Evolutionary conservation across 1,140 invertebrate genomes (phyloP), one percentile per base, ranked within the genome.

Genomic region (Harlomillsia oculata): DNA sequence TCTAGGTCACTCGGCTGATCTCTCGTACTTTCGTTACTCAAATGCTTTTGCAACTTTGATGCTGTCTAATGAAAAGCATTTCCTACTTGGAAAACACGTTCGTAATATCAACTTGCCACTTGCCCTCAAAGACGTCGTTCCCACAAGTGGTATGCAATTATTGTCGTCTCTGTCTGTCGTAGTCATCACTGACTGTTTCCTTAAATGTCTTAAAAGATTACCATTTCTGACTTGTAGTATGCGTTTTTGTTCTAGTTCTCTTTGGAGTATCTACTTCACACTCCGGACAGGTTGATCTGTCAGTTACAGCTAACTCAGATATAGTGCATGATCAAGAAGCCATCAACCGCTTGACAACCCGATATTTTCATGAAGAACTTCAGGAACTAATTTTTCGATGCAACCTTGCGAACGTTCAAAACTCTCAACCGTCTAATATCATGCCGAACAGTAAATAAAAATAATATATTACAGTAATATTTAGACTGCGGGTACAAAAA

Each of bases 221-320:
- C 25, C 16, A 50, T 23, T 25, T 25, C 21, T 11, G 18, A 39
- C 26, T 48, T 54, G 21, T 30, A 54, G 14, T 29, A 26, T 29
- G 36, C 16, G 14, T 51, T 53, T 37, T 25, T 14, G 0, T 55
- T 55, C 20, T 36, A 56, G 59, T 55, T 29, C 21, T 62, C 5
- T 51, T 49, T 36, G 59, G 49, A 20, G 59, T 55, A 5, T 49
- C 51, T 16, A 46, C 9, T 16, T 62, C 59, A 4, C 59, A 62
- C 32, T 52, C 56, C 2, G 50, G 34, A 14, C 34, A 56, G 29
- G 11, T 62, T 5, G 54, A 56, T n/a, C 29, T 57, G 26, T 44
- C 46, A n/a, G 11, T 62, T 2, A 20, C 43, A 18, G 59, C 54
- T 2, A 62, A 46, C 25, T 51, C 46, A 13, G 53, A 61, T 29